Conservation (phyloP, 2,797 vertebrate genomes). For the Silurus aristotelis region DNA sequence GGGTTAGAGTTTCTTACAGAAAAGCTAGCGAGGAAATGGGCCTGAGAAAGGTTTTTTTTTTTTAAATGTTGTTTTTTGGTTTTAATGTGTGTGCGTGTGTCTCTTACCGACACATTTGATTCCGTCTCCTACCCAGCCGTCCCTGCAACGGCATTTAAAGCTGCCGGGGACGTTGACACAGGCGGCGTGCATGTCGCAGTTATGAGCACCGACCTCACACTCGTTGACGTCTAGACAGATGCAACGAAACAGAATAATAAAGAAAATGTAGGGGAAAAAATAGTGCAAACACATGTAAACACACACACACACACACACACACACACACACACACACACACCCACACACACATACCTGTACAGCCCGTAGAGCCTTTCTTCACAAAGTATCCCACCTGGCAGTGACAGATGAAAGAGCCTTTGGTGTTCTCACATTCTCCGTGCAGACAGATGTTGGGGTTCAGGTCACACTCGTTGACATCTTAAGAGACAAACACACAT, state of each 20-base stretch:
- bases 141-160: conserved; percentile 90
- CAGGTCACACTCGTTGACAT: conserved; percentile 91
- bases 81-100: background rate
- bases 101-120: conserved; percentile 87
- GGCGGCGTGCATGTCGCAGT: conserved; percentile 87
- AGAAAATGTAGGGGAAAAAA: background rate
- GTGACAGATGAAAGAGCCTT: conserved; percentile 93
- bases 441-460: conserved; percentile 94
- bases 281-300: background rate
- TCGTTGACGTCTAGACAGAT: conserved; percentile 83
- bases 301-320: conserved; percentile 27
- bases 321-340: conserved; percentile 13
- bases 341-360: conserved; percentile 77
- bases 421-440: conserved; percentile 91
- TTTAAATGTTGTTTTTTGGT: background rate
- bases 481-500: conserved; percentile 63
- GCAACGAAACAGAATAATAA: background rate
- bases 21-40: background rate
- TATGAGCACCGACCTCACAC: conserved; percentile 89
- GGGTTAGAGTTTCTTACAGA: background rate
- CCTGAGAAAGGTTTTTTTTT: too few species aligned
- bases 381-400: conserved; percentile 89
- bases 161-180: conserved; percentile 90
- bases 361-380: conserved; percentile 89
- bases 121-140: conserved; percentile 89